Conservation (phyloP, 2,797 vertebrate genomes). For the Sebastes aleutianus region DNA sequence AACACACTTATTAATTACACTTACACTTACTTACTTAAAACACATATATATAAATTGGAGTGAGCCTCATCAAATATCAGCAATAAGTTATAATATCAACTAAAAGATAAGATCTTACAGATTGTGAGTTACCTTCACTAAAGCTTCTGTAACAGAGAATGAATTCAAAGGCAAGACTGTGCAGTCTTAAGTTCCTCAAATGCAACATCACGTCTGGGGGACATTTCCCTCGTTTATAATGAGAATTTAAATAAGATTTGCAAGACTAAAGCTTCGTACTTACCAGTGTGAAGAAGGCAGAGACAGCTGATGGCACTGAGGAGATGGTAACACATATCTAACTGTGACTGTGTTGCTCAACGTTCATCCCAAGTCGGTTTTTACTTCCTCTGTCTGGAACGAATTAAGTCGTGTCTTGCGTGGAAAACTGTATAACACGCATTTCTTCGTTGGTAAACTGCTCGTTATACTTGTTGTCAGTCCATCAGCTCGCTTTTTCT, state of each 20-base stretch:
- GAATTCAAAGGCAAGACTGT: background rate
- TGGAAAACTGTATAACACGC: background rate
- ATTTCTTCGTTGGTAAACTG: background rate
- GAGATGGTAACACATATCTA: constrained; percentile 51
- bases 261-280: constrained; percentile 8
- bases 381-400: background rate
- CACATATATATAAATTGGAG: background rate
- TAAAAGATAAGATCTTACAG: background rate
- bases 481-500: background rate
- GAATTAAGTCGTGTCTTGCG: background rate
- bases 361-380: background rate
- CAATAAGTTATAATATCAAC: background rate
- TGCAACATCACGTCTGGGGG: too few relatives aligned
- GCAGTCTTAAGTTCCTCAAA: background rate
- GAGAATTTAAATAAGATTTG: background rate
- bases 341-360: background rate
- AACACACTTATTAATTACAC: background rate
- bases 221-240: background rate
- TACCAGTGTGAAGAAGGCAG: constrained; percentile 37
- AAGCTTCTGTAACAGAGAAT: background rate
- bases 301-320: constrained; percentile 38
- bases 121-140: background rate
- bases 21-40: too few relatives aligned
- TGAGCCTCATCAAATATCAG: background rate
- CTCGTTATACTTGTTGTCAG: background rate